Evolutionary conservation across 2,113 vertebrate species (phyloP).

Genomic region (Budorcas taxicolor): DNA sequence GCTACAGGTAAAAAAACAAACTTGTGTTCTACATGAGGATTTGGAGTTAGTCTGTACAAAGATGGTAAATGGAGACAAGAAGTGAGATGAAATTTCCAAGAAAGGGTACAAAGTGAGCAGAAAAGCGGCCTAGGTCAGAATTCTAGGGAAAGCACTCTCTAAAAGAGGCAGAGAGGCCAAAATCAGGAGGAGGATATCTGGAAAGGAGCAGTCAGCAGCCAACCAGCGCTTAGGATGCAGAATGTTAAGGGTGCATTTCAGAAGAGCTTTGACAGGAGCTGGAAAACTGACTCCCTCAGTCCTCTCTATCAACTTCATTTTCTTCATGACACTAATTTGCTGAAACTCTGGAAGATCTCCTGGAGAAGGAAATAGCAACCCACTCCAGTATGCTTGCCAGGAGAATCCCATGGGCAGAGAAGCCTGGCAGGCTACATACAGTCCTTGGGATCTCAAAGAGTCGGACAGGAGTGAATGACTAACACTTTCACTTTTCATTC

Average conservation of each 20-base stretch:
- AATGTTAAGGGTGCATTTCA: background rate
- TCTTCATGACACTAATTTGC: background rate
- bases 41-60: background rate
- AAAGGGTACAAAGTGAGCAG: background rate
- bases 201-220: background rate
- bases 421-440: background rate
- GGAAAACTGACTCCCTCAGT: background rate
- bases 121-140: background rate
- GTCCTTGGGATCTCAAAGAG: background rate
- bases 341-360: background rate
- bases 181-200: background rate
- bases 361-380: background rate
- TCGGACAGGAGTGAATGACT: background rate
- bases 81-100: slow-evolving; percentile 1
- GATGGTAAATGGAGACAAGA: background rate
- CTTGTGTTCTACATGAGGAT: background rate
- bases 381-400: background rate
- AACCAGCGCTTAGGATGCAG: background rate
- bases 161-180: background rate
- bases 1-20: background rate
- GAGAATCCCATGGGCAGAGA: background rate
- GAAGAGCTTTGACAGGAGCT: background rate
- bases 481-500: background rate
- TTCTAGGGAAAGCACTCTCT: background rate
- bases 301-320: background rate